A percentile compares a stretch with the other conserved stretches of the same genome.
Evolutionary conservation across 2,888 invertebrate genomes (phyloP).

Genomic region (Melanostoma mellinum): DNA sequence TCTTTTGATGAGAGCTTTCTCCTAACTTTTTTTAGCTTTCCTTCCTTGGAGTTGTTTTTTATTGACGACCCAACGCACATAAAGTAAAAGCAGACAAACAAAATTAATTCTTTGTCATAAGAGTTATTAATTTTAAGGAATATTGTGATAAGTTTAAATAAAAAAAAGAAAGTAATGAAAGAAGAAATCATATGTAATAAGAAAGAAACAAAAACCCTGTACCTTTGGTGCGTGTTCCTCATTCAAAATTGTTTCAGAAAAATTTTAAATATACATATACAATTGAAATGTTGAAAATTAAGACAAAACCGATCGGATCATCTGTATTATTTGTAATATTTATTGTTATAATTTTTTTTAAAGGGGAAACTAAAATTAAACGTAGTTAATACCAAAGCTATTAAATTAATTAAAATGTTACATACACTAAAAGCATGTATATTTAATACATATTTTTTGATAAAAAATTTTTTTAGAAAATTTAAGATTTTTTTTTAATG

Average conservation of each 20-base stretch:
- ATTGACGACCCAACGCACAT: constrained; percentile 64
- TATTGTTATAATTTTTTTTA: constrained; percentile 1
- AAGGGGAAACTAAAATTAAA: constrained; percentile 27
- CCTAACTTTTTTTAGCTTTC: constrained; percentile 7
- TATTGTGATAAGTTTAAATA: constrained; percentile 36
- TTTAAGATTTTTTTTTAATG: constrained; percentile 5
- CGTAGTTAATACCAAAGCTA: constrained; percentile 71
- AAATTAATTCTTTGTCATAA: constrained; percentile 41
- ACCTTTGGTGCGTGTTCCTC: constrained; percentile 74
- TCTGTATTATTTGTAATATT: constrained; percentile 40
- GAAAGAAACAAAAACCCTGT: constrained; percentile 46
- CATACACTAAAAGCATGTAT: no score
- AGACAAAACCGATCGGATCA: constrained; percentile 11
- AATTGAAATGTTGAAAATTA: constrained; percentile 11
- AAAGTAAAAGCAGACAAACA: constrained; percentile 12
- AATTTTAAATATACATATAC: not conserved
- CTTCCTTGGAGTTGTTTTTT: constrained; percentile 34
- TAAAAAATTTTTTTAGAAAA: not conserved
- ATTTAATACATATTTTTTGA: not conserved
- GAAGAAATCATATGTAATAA: constrained; percentile 31
- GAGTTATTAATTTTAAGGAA: constrained; percentile 11
- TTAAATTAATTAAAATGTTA: constrained; percentile 45
- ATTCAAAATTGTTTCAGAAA: constrained; percentile 47
- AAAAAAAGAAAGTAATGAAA: constrained; percentile 42
- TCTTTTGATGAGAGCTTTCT: not conserved